phyloP scores from a whole-genome alignment of 1,140 invertebrate species.

The Choristoneura fumiferana region DNA sequence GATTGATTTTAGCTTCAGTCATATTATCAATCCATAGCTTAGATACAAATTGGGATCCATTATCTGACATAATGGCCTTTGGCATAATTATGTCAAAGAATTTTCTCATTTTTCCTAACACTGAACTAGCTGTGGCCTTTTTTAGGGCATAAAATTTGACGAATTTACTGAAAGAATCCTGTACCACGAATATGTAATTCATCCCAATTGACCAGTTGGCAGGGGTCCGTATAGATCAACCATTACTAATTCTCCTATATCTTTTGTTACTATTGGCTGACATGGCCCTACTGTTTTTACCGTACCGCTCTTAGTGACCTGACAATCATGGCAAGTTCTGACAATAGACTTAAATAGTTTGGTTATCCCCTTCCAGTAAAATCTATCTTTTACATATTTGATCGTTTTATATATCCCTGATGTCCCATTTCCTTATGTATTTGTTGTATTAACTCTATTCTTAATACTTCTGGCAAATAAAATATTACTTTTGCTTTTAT shows the following conservation, averaged over 20 bases:
- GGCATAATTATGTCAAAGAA: background rate
- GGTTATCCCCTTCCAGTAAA: conserved; percentile 39
- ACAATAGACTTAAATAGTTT: conserved; percentile 29
- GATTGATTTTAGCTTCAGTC: background rate
- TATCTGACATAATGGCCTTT: background rate
- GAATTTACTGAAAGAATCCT: background rate
- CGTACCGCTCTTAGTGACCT: conserved; percentile 24
- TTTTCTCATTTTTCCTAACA: background rate
- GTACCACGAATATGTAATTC: background rate
- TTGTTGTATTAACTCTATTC: conserved; percentile 22
- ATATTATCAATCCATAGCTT: background rate
- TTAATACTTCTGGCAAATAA: conserved; percentile 21
- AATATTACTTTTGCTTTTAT: conserved; percentile 2
- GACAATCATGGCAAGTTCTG: conserved; percentile 30
- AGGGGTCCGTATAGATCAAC: too few species aligned
- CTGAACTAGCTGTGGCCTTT: background rate
- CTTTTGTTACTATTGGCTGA: conserved; percentile 24
- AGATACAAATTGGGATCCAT: background rate
- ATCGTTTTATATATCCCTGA: conserved; percentile 45
- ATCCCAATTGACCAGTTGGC: background rate
- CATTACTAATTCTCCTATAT: background rate
- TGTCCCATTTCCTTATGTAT: conserved; percentile 48
- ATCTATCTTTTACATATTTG: conserved; percentile 35
- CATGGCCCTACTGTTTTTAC: conserved; percentile 25
- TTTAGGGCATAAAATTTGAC: too few species aligned